Percentiles rank a stretch among this genome's conserved stretches.
phyloP scores from a whole-genome alignment of 2,888 invertebrate genomes.

The Epinotia bilunana region DNA sequence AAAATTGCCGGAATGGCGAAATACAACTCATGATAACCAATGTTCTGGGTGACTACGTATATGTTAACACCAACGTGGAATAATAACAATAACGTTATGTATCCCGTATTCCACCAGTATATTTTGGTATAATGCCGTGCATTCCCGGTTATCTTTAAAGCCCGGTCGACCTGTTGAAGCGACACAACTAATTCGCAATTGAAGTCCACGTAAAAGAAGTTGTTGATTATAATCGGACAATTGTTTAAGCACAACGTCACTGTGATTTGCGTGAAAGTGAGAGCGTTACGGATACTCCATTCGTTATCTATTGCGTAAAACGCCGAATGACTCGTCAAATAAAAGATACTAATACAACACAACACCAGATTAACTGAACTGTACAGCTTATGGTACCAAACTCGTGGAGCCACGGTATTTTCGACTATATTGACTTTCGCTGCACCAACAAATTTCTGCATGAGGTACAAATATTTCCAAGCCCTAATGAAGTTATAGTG shows the following conservation, averaged over 20 bases:
- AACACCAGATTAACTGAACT: slow-evolving; percentile 9
- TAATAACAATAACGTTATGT: background rate
- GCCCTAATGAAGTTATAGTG: slow-evolving; percentile 18
- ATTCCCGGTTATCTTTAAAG: slow-evolving; percentile 18
- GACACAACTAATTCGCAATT: slow-evolving; percentile 19
- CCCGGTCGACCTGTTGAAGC: slow-evolving; percentile 13
- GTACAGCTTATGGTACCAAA: slow-evolving; percentile 30
- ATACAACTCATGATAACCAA: background rate
- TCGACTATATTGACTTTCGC: slow-evolving; percentile 13
- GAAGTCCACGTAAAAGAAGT: slow-evolving; percentile 11
- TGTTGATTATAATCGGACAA: slow-evolving; percentile 24
- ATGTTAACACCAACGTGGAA: background rate
- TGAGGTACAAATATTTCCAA: slow-evolving; percentile 7
- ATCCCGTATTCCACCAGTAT: background rate
- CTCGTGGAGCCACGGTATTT: slow-evolving; percentile 3
- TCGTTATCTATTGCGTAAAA: background rate
- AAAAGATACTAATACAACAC: background rate
- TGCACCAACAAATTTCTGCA: background rate
- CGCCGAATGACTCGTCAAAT: background rate
- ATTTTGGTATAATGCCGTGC: slow-evolving; percentile 13
- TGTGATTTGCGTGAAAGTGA: background rate
- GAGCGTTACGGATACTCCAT: background rate
- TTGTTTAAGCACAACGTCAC: slow-evolving; percentile 2
- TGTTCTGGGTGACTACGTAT: background rate
- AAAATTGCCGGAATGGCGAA: background rate